phyloP scores from a whole-genome alignment of 2,888 invertebrate genomes.

The Drosophila cyrtoloma region DNA sequence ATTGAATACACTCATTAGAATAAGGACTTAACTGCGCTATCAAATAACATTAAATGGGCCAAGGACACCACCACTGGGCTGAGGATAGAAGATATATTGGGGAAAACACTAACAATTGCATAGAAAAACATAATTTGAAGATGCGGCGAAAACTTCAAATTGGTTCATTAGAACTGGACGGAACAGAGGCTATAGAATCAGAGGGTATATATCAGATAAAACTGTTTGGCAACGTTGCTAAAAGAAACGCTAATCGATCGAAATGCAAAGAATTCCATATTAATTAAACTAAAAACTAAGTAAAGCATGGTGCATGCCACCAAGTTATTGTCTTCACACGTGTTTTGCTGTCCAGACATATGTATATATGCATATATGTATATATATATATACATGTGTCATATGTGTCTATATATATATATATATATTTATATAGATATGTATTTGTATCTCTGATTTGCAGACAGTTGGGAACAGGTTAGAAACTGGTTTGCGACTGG shows the following conservation, averaged over 20 bases:
- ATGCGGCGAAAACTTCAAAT: too few species aligned
- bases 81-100: neutral
- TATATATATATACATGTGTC: neutral
- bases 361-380: neutral
- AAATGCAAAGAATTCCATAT: neutral
- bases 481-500: constrained; percentile 6
- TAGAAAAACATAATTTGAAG: too few species aligned
- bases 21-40: neutral
- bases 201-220: too few species aligned
- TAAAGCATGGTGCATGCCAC: neutral
- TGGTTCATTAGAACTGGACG: too few species aligned
- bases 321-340: neutral
- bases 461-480: constrained; percentile 2
- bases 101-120: neutral
- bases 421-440: neutral
- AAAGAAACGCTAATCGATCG: neutral
- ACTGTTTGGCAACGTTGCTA: too few species aligned
- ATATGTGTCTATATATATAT: neutral
- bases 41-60: neutral
- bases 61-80: neutral
- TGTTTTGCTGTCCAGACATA: neutral
- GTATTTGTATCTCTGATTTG: neutral
- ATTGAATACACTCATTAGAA: neutral
- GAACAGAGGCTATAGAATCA: too few species aligned
- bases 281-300: neutral